A percentile compares a stretch with the other conserved stretches of the same genome.
These are phyloP conservation scores for Caenorhabditis inopinata DNA, from an alignment of 1,140 invertebrate species.

Conservation along the genomic window DNA sequence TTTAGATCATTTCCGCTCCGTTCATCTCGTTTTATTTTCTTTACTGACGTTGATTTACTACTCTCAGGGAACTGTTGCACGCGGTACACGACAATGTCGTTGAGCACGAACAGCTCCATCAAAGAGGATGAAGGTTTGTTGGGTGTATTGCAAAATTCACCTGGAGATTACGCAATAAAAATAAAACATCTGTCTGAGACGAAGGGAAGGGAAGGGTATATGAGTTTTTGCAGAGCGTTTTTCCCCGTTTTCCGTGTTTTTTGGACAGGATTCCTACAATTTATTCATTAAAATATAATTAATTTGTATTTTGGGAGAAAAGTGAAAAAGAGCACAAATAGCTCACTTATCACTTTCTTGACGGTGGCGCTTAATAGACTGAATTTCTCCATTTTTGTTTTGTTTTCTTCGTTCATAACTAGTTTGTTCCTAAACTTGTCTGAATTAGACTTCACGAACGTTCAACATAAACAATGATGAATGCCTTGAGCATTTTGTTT, in stretches of 20 bases:
- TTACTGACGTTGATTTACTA: too few relatives aligned
- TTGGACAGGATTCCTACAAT: neutral
- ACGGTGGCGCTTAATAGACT: too few relatives aligned
- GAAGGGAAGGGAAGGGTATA: neutral
- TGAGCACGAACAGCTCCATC: constrained; percentile 27
- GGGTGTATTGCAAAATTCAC: neutral
- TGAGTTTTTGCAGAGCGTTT: neutral
- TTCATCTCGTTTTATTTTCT: neutral
- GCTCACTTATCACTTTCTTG: neutral
- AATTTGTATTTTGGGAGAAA: constrained; percentile 24
- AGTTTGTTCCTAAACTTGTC: neutral
- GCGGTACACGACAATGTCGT: neutral
- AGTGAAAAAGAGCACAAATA: neutral
- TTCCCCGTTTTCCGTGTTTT: neutral
- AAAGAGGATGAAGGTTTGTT: constrained; percentile 29
- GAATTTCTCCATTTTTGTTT: too few relatives aligned
- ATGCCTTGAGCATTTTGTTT: too few relatives aligned
- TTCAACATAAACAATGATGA: neutral
- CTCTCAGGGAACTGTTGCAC: neutral
- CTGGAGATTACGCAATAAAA: too few relatives aligned
- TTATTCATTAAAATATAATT: neutral
- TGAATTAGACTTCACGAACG: neutral
- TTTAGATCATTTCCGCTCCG: neutral
- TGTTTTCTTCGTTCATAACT: neutral
- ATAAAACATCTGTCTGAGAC: neutral